Conservation (phyloP, 92 coral and sea anemone species). For the Diadumene lineata region DNA sequence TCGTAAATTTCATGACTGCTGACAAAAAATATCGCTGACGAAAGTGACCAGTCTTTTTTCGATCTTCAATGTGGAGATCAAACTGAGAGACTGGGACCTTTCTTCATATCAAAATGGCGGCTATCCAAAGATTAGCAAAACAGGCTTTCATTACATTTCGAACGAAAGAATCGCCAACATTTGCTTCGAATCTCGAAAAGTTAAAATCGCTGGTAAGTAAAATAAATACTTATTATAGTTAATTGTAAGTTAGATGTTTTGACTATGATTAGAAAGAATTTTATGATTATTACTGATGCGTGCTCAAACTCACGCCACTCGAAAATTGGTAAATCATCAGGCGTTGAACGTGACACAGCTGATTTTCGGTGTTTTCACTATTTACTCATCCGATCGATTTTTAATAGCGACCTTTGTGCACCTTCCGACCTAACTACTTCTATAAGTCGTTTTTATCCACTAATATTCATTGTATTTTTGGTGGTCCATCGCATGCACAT, state of each 20-base stretch:
- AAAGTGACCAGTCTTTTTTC: background rate
- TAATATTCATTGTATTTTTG: no score
- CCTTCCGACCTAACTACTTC: background rate
- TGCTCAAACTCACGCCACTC: background rate
- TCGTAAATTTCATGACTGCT: background rate
- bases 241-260: no score
- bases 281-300: no score
- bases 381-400: background rate
- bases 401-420: background rate
- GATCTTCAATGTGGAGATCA: background rate
- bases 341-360: background rate
- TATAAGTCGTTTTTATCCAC: background rate
- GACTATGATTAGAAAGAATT: no score
- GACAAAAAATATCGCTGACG: background rate
- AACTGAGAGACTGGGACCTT: background rate
- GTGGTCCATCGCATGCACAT: no score
- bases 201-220: conserved; percentile 71
- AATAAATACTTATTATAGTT: no score
- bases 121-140: conserved; percentile 76
- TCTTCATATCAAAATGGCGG: conserved; percentile 49
- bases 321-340: no score
- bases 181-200: conserved; percentile 71
- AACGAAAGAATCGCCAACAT: conserved; percentile 61
- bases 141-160: conserved; percentile 88
- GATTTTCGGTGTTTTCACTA: background rate